Evolutionary conservation across 2,797 vertebrate species (phyloP).

Genomic region (Anabacerthia variegaticeps): DNA sequence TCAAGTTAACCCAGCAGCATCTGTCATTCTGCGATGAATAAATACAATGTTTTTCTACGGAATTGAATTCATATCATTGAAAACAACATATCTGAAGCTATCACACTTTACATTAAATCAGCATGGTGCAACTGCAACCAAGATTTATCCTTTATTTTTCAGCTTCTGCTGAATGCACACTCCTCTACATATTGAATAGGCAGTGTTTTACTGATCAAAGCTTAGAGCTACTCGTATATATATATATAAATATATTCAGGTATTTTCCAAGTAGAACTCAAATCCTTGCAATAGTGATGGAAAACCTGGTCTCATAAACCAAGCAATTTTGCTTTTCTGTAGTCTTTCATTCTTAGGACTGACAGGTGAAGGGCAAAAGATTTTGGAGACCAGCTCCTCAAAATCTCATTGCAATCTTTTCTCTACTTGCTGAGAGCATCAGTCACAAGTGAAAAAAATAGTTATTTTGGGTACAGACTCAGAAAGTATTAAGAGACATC

Average conservation of each 20-base stretch:
- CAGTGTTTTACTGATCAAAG: not conserved
- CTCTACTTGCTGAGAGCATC: not conserved
- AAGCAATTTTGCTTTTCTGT: not conserved
- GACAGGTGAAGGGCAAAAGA: not conserved
- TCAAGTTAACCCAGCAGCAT: not conserved
- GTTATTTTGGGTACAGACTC: not conserved
- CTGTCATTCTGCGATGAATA: conserved; percentile 9
- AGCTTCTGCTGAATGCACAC: not conserved
- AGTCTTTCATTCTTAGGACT: not conserved
- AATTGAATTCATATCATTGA: not conserved
- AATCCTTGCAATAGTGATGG: not conserved
- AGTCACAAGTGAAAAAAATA: not conserved
- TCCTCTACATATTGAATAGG: not conserved
- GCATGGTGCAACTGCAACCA: not conserved
- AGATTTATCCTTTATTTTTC: conserved; percentile 4
- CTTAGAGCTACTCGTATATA: not conserved
- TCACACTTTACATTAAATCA: conserved; percentile 13
- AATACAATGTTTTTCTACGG: not conserved
- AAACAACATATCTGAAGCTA: conserved; percentile 5
- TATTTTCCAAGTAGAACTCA: not conserved
- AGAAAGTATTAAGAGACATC: not conserved
- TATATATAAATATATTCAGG: not conserved
- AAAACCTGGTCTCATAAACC: not conserved
- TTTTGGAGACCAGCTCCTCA: not conserved
- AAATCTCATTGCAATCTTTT: not conserved